phyloP scores from a whole-genome alignment of 2,113 vertebrate genomes.

The Pelvicachromis taeniatus region DNA sequence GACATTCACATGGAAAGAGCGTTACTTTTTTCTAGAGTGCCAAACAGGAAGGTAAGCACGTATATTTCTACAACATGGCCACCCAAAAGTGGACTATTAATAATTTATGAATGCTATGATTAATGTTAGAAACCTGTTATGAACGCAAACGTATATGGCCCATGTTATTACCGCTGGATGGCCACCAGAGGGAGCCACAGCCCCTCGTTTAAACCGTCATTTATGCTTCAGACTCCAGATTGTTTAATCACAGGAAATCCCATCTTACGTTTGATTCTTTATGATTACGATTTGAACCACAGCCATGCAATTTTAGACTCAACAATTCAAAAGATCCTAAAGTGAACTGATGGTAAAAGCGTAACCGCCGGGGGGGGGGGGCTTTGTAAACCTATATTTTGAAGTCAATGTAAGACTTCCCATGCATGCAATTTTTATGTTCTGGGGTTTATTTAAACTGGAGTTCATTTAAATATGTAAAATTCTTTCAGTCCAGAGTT shows the following conservation, averaged over 20 bases:
- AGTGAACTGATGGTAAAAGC: not conserved
- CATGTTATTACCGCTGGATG: not conserved
- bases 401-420: not conserved
- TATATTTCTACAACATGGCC: not conserved
- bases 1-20: not conserved
- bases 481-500: not conserved
- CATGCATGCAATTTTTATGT: not conserved
- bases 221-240: not conserved
- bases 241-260: not conserved
- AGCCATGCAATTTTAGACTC: not conserved
- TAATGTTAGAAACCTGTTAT: not conserved
- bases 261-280: not conserved
- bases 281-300: not conserved
- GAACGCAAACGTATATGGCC: not conserved
- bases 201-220: not conserved
- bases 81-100: not conserved
- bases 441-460: not conserved
- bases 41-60: not conserved
- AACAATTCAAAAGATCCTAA: not conserved
- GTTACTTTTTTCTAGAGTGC: not conserved
- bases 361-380: rapidly evolving
- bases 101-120: not conserved
- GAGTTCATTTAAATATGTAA: not conserved
- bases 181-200: conserved; percentile 33
- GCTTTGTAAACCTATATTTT: not conserved